These are phyloP conservation scores for Carettochelys insculpta DNA, from an alignment of 2,113 vertebrate genomes.

Conservation along the genomic window DNA sequence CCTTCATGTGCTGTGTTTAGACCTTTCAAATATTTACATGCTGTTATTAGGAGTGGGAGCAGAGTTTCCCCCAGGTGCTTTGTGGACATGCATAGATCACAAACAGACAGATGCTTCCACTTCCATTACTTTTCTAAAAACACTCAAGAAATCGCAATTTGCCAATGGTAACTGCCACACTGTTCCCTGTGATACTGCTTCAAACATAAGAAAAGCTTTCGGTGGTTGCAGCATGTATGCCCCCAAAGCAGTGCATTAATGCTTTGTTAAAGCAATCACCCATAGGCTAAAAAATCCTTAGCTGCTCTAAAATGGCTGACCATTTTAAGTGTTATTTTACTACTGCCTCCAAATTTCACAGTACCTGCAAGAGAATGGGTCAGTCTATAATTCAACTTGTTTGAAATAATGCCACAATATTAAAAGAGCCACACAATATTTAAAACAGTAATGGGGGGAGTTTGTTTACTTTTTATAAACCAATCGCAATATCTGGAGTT, in stretches of 20 bases:
- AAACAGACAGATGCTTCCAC: not conserved
- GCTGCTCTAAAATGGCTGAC: not conserved
- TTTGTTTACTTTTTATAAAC: not conserved
- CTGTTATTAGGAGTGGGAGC: not conserved
- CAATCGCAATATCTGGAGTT: not conserved
- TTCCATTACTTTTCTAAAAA: not conserved
- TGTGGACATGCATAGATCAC: not conserved
- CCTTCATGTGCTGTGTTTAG: not conserved
- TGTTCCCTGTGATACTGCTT: not conserved
- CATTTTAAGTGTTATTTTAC: not conserved
- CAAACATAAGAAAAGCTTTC: not conserved
- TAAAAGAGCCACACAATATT: not conserved
- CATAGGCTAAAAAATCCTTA: not conserved
- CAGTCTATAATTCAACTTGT: not conserved
- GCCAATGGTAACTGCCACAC: not conserved
- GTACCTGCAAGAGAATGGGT: no score
- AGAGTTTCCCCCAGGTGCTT: not conserved
- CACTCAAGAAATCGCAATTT: not conserved
- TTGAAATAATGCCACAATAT: not conserved
- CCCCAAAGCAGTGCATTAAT: not conserved
- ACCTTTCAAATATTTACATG: not conserved
- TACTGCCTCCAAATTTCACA: not conserved
- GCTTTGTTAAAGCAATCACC: not conserved
- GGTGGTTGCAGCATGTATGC: not conserved
- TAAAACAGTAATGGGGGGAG: not conserved